Evolutionary conservation across 2,113 vertebrate genomes (phyloP).

Genomic region (Catharus bicknelli): DNA sequence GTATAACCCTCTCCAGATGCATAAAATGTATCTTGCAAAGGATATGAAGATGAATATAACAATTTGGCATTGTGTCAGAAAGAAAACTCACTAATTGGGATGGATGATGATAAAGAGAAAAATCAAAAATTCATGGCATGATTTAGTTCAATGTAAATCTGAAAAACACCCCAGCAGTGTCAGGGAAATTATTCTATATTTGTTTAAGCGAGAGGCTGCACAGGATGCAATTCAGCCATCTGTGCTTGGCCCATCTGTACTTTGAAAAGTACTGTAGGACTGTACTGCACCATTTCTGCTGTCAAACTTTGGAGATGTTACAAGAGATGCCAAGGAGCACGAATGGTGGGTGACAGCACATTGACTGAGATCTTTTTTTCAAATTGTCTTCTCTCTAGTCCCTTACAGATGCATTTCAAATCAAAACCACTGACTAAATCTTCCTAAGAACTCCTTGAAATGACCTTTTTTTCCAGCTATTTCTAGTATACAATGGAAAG

Average conservation of each 20-base stretch:
- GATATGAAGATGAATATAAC: not conserved
- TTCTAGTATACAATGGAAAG: not conserved
- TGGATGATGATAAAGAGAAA: not conserved
- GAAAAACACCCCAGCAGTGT: not conserved
- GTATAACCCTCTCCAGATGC: not conserved
- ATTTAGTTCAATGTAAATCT: not conserved
- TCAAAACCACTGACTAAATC: not conserved
- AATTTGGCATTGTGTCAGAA: not conserved
- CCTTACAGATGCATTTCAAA: not conserved
- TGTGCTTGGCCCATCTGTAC: conserved; percentile 16
- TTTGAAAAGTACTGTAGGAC: not conserved
- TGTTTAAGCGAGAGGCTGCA: not conserved
- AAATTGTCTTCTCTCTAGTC: not conserved
- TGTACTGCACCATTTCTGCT: not conserved
- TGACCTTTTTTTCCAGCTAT: not conserved
- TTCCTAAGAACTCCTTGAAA: not conserved
- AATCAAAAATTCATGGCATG: not conserved
- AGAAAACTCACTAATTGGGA: not conserved
- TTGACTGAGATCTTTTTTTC: not conserved
- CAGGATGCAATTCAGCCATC: not conserved
- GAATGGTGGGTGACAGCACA: not conserved
- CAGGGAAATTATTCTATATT: not conserved
- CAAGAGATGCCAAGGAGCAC: not conserved
- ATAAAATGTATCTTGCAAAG: not conserved
- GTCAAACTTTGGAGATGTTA: not conserved